phyloP scores from a whole-genome alignment of 2,888 invertebrate genomes.

The Aspidiotus destructor region DNA sequence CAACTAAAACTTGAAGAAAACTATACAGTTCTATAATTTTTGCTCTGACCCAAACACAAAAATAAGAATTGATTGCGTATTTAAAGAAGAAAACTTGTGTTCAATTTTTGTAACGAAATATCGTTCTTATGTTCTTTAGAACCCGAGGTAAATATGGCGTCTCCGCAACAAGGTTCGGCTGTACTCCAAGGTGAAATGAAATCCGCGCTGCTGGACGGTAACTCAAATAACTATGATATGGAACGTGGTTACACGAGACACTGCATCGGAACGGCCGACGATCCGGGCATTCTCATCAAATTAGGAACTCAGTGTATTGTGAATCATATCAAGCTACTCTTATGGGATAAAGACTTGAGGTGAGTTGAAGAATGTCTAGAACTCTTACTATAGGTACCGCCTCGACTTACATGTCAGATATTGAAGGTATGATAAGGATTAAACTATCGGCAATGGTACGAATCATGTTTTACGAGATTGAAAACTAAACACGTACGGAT shows the following conservation, averaged over 20 bases:
- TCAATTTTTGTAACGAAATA: too few species aligned
- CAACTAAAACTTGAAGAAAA: too few species aligned
- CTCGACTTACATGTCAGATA: too few species aligned
- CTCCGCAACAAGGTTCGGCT: slow-evolving; percentile 65
- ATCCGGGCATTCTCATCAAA: slow-evolving; percentile 75
- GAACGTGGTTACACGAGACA: slow-evolving; percentile 83
- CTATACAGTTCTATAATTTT: too few species aligned
- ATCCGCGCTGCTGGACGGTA: slow-evolving; percentile 78
- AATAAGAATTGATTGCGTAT: too few species aligned
- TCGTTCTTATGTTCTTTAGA: slow-evolving; percentile 46
- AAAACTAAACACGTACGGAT: too few species aligned
- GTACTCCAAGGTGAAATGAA: slow-evolving; percentile 86
- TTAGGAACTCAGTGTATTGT: slow-evolving; percentile 72
- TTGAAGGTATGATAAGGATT: too few species aligned
- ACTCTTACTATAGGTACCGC: too few species aligned
- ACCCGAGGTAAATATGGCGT: slow-evolving; percentile 87
- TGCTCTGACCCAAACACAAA: too few species aligned
- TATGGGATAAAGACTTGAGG: slow-evolving; percentile 64
- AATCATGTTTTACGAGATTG: too few species aligned
- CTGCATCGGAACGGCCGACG: slow-evolving; percentile 53
- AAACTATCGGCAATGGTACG: too few species aligned
- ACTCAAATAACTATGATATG: slow-evolving; percentile 77
- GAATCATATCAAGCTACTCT: slow-evolving; percentile 81
- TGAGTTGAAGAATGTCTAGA: not conserved
- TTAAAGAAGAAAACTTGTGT: too few species aligned